Evolutionary conservation across 2,888 invertebrate genomes (phyloP), one percentile per base, ranked within the genome.

Genomic region (Emmelina monodactyla): DNA sequence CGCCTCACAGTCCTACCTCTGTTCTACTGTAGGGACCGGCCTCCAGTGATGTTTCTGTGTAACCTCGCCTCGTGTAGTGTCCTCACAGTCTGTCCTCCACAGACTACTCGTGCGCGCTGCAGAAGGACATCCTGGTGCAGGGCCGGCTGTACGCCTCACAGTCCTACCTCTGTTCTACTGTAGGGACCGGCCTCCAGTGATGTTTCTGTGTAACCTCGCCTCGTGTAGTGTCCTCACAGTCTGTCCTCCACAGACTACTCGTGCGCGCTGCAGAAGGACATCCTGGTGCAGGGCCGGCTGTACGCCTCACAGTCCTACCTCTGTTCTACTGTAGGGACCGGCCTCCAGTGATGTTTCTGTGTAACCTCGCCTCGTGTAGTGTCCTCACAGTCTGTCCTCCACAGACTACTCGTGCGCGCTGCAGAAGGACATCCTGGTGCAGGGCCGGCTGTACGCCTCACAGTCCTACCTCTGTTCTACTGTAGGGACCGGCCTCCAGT

Each of bases 91-190:
- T n/a, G n/a, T 19, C 19, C 9, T 10, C 25, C 25, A 10, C 56
- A 97, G 97, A 97, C 82, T 98, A 97, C 76, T 94, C 97, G 11
- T 97, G 97, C 82, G 97, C 97, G 6, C 82, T 97, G 28, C 97
- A 97, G 68, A 91, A 92, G 59, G 97, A 98, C 64, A 97, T 98
- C 58, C 82, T 98, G 42, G 91, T 93, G 5, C 98, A 98, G 64
- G 98, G 98, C 11, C 87, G 97, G 15, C 83, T 98, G 53, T 98
- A 97, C 80, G 91, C 97, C 32, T 94, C 97, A 1, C 94, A 94
- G 78, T 92, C 92, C 71, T 94, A 92, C 83, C 84, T 97, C 40
- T 97, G 97, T n/a, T n/a, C n/a, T n/a, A n/a, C n/a, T n/a, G n/a
- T n/a, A n/a, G n/a, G n/a, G n/a, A n/a, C n/a, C n/a, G n/a, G n/a